Evolutionary conservation across 2,113 vertebrate genomes (phyloP).

Genomic region (Micronycteris hirsuta): DNA sequence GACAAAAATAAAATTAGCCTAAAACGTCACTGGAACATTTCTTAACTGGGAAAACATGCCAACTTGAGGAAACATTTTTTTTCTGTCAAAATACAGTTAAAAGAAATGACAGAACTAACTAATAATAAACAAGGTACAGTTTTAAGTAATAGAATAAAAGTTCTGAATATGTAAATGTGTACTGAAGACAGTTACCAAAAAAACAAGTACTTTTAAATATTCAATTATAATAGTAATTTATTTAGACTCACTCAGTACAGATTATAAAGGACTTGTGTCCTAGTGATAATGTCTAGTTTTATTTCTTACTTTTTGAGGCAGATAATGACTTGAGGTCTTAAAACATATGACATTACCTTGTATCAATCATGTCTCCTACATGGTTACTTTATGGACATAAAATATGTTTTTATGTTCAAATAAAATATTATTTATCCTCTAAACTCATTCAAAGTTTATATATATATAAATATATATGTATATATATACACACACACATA

Average conservation of each 20-base stretch:
- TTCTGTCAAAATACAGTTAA: slow-evolving; percentile 62
- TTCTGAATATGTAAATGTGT: background rate
- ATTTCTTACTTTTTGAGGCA: background rate
- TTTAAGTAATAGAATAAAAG: background rate
- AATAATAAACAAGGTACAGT: background rate
- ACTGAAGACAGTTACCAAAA: background rate
- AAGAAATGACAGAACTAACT: slow-evolving; percentile 29
- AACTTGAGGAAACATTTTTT: background rate
- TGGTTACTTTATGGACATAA: background rate
- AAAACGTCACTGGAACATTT: slow-evolving; percentile 65
- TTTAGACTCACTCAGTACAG: background rate
- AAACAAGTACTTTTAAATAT: background rate
- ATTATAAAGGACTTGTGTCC: background rate
- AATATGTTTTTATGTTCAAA: too few relatives aligned
- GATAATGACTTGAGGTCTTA: background rate
- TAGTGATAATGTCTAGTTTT: background rate
- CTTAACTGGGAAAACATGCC: slow-evolving; percentile 72
- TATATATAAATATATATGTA: too few relatives aligned
- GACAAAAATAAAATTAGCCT: slow-evolving; percentile 66
- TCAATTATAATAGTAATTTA: background rate
- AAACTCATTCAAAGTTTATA: background rate
- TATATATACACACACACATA: background rate
- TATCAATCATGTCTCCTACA: background rate
- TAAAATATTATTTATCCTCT: background rate
- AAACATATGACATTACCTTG: background rate